Base-by-base conservation (phyloP, 2,797 vertebrate species). In the Triplophysa yarkandensis region DNA sequence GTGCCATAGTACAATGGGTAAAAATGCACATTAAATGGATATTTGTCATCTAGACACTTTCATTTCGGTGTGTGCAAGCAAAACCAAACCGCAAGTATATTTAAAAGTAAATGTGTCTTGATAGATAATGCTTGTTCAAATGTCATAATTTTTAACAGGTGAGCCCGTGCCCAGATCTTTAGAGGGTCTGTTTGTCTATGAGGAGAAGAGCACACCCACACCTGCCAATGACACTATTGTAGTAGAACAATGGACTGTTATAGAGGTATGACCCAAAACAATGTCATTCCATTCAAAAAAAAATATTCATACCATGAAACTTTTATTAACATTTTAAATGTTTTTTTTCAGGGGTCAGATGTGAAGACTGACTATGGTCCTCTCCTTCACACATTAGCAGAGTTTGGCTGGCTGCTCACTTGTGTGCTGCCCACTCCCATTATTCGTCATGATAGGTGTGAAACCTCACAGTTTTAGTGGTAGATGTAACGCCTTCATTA, bases 341-440 rank as follows among this genome's bases (percentile, higher is more conserved):
- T 9, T 30, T 57, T 66, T 30, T 67, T 66, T 6, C 87, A 98
- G 97, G 94, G 92, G 14, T 93, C 91, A 65, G 91, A 92, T 57
- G 94, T 98, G 80, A 98, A 96, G 88, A 94, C 95, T 0, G 97
- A 98, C 88, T 98, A 98, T 1, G 96, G 95, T 54, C 97, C 96
- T 5, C 90, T 98, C 60, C 89, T 99, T 68, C 96, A 97, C 90
- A 98, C 96, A 0, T 89, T 99, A 88, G 96, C 97, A 2, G 97
- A 98, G 85, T 99, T 98, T 27, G 97, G 97, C 68, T 99, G 97
- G 97, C 94, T 96, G 76, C 94, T 99, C 81, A 99, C 97, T 0
- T 96, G 94, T 36, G 95, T 99, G 68, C 86, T 99, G 77, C 95
- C 97, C 19, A 99, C 96, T 0, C 97, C 97, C 0, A 92, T 99